Evolutionary conservation across 37 sponge, comb jelly and placozoan species (phyloP).

Genomic region (Mnemiopsis leidyi): DNA sequence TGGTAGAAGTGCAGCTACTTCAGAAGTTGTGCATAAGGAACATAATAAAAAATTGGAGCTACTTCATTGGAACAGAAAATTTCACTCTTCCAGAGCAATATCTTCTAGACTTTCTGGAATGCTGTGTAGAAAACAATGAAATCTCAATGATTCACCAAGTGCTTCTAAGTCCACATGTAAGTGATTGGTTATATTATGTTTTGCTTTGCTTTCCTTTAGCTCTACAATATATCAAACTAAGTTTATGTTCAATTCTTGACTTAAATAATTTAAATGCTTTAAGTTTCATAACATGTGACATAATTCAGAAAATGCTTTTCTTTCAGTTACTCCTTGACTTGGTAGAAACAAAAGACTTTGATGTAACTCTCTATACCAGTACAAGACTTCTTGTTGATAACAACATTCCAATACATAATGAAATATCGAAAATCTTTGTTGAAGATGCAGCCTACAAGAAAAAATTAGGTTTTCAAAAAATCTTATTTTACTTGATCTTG

Average conservation of each 20-base stretch:
- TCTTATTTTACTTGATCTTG: too few relatives aligned
- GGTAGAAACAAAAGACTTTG: not conserved
- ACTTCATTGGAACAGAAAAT: not conserved
- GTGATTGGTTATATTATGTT: too few relatives aligned
- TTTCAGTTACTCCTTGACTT: not conserved
- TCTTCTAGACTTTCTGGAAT: not conserved
- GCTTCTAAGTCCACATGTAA: not conserved
- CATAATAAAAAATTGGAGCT: not conserved
- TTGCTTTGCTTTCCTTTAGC: too few relatives aligned
- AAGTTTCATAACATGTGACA: too few relatives aligned
- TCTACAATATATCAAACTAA: too few relatives aligned
- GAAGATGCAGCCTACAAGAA: too few relatives aligned
- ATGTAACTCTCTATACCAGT: not conserved
- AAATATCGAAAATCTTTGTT: not conserved
- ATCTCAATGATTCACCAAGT: not conserved
- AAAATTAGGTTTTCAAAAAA: too few relatives aligned
- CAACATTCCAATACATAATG: slow-evolving; percentile 13
- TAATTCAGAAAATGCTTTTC: too few relatives aligned
- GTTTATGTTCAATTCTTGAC: too few relatives aligned
- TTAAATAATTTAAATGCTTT: too few relatives aligned
- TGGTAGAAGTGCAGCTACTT: not conserved
- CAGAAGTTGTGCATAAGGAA: not conserved
- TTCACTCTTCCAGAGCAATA: not conserved
- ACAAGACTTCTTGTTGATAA: not conserved
- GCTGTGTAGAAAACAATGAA: not conserved